Evolutionary conservation across 2,888 invertebrate species (phyloP).

Genomic region (Sisyra nigra): DNA sequence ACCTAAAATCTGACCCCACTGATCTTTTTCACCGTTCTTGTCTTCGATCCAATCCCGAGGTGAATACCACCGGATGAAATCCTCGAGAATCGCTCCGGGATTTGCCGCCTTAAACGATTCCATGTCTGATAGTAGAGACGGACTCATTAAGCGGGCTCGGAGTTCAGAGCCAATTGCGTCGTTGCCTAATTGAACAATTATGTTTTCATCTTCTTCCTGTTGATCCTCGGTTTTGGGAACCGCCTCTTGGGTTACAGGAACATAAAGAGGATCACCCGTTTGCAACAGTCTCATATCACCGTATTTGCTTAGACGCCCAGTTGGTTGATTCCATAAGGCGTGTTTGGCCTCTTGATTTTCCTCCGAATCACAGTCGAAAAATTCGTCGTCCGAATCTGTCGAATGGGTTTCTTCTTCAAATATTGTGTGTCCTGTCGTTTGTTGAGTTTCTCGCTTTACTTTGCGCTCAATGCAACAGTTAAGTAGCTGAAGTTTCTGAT

Average conservation of each 20-base stretch:
- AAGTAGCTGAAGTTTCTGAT: constrained; percentile 86
- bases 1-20: constrained; percentile 42
- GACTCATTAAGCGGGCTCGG: constrained; percentile 88
- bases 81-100: constrained; percentile 77
- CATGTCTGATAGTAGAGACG: constrained; percentile 91
- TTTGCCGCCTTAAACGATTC: constrained; percentile 98
- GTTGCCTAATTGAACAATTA: constrained; percentile 75
- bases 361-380: constrained; percentile 59
- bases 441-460: constrained; percentile 31
- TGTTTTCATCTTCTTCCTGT: constrained; percentile 81
- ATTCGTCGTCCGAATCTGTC: constrained; percentile 50
- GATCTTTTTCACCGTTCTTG: constrained; percentile 29
- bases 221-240: constrained; percentile 97
- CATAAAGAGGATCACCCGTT: constrained; percentile 54
- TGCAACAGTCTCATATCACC: constrained; percentile 48
- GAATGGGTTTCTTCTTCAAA: constrained; percentile 13
- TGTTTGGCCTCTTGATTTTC: constrained; percentile 30
- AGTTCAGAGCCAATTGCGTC: constrained; percentile 70
- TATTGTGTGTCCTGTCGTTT: constrained; percentile 17
- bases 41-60: constrained; percentile 84
- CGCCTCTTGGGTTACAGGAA: constrained; percentile 79
- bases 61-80: constrained; percentile 97
- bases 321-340: constrained; percentile 42
- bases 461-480: constrained; percentile 61
- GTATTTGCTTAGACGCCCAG: constrained; percentile 49